phyloP scores from a whole-genome alignment of 2,113 vertebrate genomes.

The Urocitellus parryii region DNA sequence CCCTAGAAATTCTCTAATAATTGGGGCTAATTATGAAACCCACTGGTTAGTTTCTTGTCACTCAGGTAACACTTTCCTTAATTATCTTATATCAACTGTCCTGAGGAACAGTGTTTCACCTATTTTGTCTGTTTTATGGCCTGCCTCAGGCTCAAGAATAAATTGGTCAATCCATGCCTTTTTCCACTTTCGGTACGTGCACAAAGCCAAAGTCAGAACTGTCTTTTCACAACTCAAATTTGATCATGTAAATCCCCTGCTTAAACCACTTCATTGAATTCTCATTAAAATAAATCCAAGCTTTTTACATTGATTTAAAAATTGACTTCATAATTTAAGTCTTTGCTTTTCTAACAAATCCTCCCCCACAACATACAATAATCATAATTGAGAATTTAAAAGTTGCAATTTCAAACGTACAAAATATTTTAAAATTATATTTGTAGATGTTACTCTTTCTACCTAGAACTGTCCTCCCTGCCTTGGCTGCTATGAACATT shows the following conservation, averaged over 20 bases:
- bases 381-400: conserved; percentile 46
- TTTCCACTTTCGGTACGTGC: background rate
- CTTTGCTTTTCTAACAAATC: background rate
- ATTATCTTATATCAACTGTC: background rate
- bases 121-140: background rate
- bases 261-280: conserved; percentile 31
- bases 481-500: background rate
- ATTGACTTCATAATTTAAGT: conserved; percentile 47
- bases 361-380: conserved; percentile 13
- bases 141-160: background rate
- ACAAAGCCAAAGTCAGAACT: conserved; percentile 17
- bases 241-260: background rate
- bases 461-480: background rate
- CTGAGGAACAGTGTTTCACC: background rate
- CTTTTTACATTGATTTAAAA: conserved; percentile 35
- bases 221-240: conserved; percentile 20
- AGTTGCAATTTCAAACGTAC: background rate
- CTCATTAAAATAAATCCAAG: conserved; percentile 16
- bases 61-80: background rate
- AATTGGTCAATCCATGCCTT: background rate
- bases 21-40: background rate
- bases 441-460: background rate
- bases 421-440: background rate
- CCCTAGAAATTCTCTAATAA: background rate
- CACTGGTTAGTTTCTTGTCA: background rate